phyloP scores from a whole-genome alignment of 2,888 invertebrate genomes.

The Spicauda simplicius region DNA sequence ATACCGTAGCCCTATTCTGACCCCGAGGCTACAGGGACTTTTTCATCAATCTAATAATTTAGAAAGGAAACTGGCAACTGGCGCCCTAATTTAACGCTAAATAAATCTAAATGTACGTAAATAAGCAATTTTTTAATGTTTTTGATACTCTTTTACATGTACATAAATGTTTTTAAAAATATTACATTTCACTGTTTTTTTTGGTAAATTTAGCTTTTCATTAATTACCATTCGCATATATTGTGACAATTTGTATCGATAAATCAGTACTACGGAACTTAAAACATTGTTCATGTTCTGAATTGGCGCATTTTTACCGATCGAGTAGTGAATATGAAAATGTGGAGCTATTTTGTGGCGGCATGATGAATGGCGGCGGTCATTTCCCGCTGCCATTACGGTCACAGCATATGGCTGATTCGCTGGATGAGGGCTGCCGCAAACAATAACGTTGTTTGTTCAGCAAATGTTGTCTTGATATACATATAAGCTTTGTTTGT shows the following conservation, averaged over 20 bases:
- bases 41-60: too few relatives aligned
- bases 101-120: too few relatives aligned
- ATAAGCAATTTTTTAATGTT: too few relatives aligned
- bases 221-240: too few relatives aligned
- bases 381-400: constrained; percentile 65
- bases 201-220: too few relatives aligned
- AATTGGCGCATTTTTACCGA: constrained; percentile 5
- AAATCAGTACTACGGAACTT: constrained; percentile 18
- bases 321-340: constrained; percentile 58
- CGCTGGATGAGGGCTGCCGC: constrained; percentile 37
- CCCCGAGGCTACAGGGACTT: too few relatives aligned
- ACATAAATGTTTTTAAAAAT: too few relatives aligned
- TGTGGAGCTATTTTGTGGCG: constrained; percentile 62
- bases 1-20: too few relatives aligned
- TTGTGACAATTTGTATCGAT: not conserved
- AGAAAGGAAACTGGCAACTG: too few relatives aligned
- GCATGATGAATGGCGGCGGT: constrained; percentile 73
- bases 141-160: too few relatives aligned
- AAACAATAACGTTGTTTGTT: constrained; percentile 43
- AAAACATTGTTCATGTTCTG: not conserved
- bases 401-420: constrained; percentile 77
- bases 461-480: constrained; percentile 4
- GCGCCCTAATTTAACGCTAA: too few relatives aligned
- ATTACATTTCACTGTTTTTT: too few relatives aligned
- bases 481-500: constrained; percentile 2